Percentiles rank a stretch among this genome's conserved stretches.
These are phyloP conservation scores for Anguilla anguilla DNA, from an alignment of 2,797 vertebrate genomes.

Conservation along the genomic window DNA sequence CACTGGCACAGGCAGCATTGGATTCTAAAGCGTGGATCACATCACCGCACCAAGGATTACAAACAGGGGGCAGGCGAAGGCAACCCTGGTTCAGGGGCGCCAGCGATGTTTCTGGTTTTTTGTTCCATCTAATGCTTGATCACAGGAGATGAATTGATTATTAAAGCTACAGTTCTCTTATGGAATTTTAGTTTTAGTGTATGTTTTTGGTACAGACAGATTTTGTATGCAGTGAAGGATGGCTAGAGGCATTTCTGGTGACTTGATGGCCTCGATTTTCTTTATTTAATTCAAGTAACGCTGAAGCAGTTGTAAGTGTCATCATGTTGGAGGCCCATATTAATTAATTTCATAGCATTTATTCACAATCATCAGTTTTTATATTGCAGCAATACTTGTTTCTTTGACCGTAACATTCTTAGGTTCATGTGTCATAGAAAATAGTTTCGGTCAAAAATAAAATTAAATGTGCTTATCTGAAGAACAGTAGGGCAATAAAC, in stretches of 20 bases:
- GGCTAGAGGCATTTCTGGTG: not conserved
- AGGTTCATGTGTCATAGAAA: no score
- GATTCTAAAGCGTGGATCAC: not conserved
- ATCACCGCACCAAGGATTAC: not conserved
- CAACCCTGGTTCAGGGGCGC: not conserved
- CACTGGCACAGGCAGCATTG: not conserved
- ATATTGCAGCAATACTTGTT: no score
- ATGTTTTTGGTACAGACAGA: not conserved
- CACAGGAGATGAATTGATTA: not conserved
- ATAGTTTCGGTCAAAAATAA: no score
- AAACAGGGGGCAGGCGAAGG: not conserved
- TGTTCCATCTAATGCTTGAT: not conserved
- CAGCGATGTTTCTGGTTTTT: not conserved
- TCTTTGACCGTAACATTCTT: no score
- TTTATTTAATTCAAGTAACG: not conserved
- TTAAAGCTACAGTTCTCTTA: not conserved
- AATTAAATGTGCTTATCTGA: no score
- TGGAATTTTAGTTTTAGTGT: not conserved
- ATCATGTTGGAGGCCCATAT: no score
- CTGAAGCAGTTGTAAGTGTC: not conserved
- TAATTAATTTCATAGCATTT: no score
- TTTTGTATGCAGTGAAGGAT: not conserved
- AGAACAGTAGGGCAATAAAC: no score
- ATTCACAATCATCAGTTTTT: no score
- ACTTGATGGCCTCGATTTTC: not conserved